Base-by-base conservation (phyloP, 2,888 invertebrate genomes). In the Entomobrya proxima region DNA sequence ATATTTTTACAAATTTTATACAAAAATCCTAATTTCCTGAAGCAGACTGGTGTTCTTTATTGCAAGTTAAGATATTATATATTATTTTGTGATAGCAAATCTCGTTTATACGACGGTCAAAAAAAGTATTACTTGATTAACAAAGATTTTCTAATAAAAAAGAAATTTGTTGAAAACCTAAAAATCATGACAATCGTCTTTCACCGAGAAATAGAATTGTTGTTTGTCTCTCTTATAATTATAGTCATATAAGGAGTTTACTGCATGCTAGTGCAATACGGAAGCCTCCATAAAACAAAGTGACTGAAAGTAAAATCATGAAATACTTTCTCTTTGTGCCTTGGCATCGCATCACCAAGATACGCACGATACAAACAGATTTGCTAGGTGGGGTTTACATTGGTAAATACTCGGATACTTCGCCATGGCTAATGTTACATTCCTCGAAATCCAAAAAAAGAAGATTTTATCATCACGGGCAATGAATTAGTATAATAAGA, bases 11-110 rank as follows among this genome's bases (percentile, higher is more conserved):
- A 76, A 76, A 55, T 55, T 55, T 55, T 52, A 55, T 79, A 64
- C 35, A n/a, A 82, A 82, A 80, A 64, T 74, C 67, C 5, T 35
- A 55, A 67, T 67, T 78, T 78, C 21, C 35, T 61, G 3, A 47
- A 15, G 40, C 52, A 81, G 81, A 74, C 81, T 81, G 81, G 81
- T 81, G 82, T 82, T 82, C 82, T 37, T 82, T 79, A 55, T 79
- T 82, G 82, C 82, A 82, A 82, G 81, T 74, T 81, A 81, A 72
- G 52, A 52, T 72, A 81, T 32, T 75, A 55, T 27, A 75, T 72
- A 35, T 55, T 37, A 55, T 69, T 75, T 64, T 76, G 50, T 83
- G 50, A 76, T 83, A 75, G 32, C 55, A 72, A 75, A 69, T 79
- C 67, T 52, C 67, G 35, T 67, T 30, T 74, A 74, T 30, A 44